Base-by-base conservation (phyloP, 1,140 invertebrate genomes). In the Chrysoperla carnea region DNA sequence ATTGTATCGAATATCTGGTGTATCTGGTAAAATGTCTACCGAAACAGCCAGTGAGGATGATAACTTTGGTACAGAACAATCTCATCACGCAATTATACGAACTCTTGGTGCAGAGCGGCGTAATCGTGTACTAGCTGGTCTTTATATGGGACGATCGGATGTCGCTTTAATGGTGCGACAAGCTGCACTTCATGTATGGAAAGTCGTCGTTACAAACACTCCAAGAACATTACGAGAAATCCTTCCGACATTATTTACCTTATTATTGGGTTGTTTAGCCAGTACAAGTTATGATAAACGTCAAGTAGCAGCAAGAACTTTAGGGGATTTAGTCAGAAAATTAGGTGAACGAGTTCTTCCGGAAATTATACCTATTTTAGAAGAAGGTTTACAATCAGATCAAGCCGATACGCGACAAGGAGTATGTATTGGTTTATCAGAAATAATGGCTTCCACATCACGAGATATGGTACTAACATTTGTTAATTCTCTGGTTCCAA, bases 1-100 rank as follows among this genome's bases (percentile, higher is more conserved):
- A 35, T 62, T 99, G 9, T 99, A 97, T 60, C 79, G 90, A 45
- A 90, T 99, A 44, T 98, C 93, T 29, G 91, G 92, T 43, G 92
- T 98, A 0, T 87, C 89, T 40, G 94, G 94, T 38, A 99, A 99
- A 66, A 98, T 98, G 91, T 94, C 88, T 11, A 98, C 95, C 1
- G 92, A 96, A 66, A 97, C 92, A 2, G 89, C 90, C 4, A 86
- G 84, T 52, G 95, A 99, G 59, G 95, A 99, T 63, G 95, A 99
- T 58, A 99, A 97, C 60, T 96, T 99, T 66, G 95, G 94, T 41
- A 97, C 95, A 0, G 94, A 98, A 63, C 83, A 90, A 51, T 95
- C 91, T 0, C 89, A 96, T 53, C 71, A 77, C 58, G 86, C 88
- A 1, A 96, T 99, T 48, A 82, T 95, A 43, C 72, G 72, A 14